Base-by-base conservation (phyloP, 2,888 invertebrate species). In the Dione juno region DNA sequence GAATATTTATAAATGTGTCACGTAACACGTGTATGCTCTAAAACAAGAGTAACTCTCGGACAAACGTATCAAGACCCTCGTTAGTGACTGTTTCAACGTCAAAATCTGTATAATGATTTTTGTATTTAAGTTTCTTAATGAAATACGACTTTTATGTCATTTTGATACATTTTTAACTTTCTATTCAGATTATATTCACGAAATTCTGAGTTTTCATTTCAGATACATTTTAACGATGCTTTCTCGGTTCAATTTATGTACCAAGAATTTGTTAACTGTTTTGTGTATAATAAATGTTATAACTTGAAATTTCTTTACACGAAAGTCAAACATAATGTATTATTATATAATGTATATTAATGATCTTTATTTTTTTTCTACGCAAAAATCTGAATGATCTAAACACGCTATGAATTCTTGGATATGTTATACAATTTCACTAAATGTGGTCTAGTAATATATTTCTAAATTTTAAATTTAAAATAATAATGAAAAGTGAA, bases 161-260 rank as follows among this genome's bases (percentile, higher is more conserved):
- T 14, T 59, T 59, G 59, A 21, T 59, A 59, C 59, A 59, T 21
- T 59, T 54, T 54, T 54, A 59, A 59, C 43, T 59, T 41, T 40
- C 59, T 59, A 59, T 59, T 59, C 59, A 59, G 21, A 41, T 59
- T 59, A 41, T 59, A 21, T 59, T 43, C 59, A 43, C 59, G 19
- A 19, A 59, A 41, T 41, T 58, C 13, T 58, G 16, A 13, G 16
- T 41, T 41, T 59, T 21, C 59, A 41, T 59, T 41, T 59, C 43
- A 59, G 11, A 59, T 19, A 43, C 14, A 43, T 59, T 41, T 41
- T 59, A 43, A 43, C 43, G 59, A 59, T 13, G 59, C 13, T 59
- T 59, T 41, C 21, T 14, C 43, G 19, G 14, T 59, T 59, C 21
- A 41, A 59, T 59, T 59, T 41, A 21, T 9, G 21, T 41, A n/a